Base-by-base conservation (phyloP, 2,888 invertebrate species). In the Cheilosia pagana region DNA sequence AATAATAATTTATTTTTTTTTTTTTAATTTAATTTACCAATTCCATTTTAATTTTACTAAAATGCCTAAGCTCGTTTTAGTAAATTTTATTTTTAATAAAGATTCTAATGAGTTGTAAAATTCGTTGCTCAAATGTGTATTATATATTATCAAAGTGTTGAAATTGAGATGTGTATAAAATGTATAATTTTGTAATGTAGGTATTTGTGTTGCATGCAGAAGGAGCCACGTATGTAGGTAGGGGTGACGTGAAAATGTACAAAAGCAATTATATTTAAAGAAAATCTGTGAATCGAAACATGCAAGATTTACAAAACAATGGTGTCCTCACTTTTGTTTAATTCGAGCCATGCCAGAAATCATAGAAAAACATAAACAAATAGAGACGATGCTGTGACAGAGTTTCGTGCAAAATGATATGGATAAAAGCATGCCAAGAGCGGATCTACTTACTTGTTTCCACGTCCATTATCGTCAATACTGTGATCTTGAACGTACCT, bases 291-390 rank as follows among this genome's bases (percentile, higher is more conserved):
- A 63, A 62, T 28, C 67, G 53, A 48, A 71, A 53, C 82, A 62
- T 82, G 82, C 82, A 55, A 55, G 50, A 31, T 53, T 14, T 72
- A 70, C 67, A 62, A 62, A 75, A 62, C 67, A 78, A 8, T 72
- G 78, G 82, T 82, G 82, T 82, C 82, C 78, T 82, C 82, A 82
- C 71, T 82, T 78, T 53, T 63, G 23, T 63, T 70, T 5, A 52
- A 39, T 60, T 16, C 8, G 19, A 60, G 52, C 63, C 23, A 76
- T 71, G 53, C 28, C 7, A 6, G 16, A 45, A 16, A 16, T 21
- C 6, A 23, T 23, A 12, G 19, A 19, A 6, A 23, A 21, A 41
- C 62, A 65, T 55, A 10, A 55, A 65, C 25, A 45, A 21, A 16
- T 25, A 43, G 2, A 70, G 16, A 6, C 10, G 50, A 63, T 72